These are phyloP conservation scores for Stercorarius parasiticus DNA, from an alignment of 2,113 vertebrate species.

Conservation along the genomic window DNA sequence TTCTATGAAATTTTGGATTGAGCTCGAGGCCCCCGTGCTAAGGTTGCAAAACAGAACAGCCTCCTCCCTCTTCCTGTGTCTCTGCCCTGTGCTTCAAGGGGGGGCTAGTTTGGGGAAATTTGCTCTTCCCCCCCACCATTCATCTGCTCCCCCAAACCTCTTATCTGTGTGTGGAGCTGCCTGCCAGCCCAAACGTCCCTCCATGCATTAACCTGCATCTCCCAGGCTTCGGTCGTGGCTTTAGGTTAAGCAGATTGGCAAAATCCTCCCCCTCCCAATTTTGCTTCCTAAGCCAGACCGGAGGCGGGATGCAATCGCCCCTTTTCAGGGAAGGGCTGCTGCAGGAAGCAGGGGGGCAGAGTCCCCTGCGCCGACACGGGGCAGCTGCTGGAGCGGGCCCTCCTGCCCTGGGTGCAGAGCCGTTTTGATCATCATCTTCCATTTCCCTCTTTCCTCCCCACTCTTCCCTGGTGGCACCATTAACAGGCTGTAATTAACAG, in stretches of 20 bases:
- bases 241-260: not conserved
- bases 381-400: rapidly evolving
- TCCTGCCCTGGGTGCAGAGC: not conserved
- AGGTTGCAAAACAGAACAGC: not conserved
- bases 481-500: not conserved
- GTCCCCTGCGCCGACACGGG: rapidly evolving
- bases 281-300: not conserved
- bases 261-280: not conserved
- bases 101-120: not conserved
- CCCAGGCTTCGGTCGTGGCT: not conserved
- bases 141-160: not conserved
- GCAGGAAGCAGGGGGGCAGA: not conserved
- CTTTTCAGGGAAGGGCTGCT: not conserved
- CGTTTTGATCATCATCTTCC: not conserved
- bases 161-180: not conserved
- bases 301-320: not conserved
- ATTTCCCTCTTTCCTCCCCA: not conserved
- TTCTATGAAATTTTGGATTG: not conserved
- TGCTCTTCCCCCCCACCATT: not conserved
- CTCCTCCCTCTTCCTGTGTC: not conserved
- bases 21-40: not conserved
- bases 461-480: not conserved
- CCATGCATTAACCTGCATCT: not conserved
- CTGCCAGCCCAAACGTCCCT: rapidly evolving
- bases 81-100: not conserved